Evolutionary conservation across 2,113 vertebrate species (phyloP).

Genomic region (Todiramphus saurophagus): DNA sequence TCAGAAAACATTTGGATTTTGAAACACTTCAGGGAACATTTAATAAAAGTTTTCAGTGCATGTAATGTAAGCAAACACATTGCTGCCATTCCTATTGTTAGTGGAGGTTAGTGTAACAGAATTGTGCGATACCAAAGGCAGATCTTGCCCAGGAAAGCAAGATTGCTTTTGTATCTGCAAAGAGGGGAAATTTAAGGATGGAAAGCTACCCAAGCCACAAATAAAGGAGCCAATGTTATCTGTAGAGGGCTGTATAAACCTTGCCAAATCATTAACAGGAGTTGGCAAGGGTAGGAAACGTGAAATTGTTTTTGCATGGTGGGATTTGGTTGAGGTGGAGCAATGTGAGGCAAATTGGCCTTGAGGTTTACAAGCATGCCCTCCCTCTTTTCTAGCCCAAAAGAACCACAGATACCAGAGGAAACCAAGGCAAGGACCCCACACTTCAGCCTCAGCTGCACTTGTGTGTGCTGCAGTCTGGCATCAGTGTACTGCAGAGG

Average conservation of each 20-base stretch:
- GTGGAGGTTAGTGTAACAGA: background rate
- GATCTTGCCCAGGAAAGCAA: background rate
- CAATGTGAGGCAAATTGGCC: background rate
- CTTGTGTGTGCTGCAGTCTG: too few relatives aligned
- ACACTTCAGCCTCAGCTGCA: background rate
- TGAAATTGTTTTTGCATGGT: background rate
- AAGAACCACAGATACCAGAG: background rate
- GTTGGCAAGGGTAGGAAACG: background rate
- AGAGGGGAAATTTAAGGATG: background rate
- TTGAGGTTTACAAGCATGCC: background rate
- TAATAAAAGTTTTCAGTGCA: background rate
- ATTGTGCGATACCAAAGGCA: background rate
- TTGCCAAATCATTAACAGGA: background rate
- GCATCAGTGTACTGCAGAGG: too few relatives aligned
- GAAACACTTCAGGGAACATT: background rate
- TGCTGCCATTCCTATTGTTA: background rate
- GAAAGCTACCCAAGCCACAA: background rate
- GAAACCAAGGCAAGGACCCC: background rate
- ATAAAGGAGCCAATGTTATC: background rate
- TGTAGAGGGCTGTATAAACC: background rate
- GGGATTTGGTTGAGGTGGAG: background rate
- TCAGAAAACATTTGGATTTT: background rate
- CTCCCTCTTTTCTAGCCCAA: background rate
- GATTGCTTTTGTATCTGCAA: background rate
- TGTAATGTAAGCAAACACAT: background rate